Conservation (phyloP, 2,797 vertebrate species). For the Ctenosaura bakeri region DNA sequence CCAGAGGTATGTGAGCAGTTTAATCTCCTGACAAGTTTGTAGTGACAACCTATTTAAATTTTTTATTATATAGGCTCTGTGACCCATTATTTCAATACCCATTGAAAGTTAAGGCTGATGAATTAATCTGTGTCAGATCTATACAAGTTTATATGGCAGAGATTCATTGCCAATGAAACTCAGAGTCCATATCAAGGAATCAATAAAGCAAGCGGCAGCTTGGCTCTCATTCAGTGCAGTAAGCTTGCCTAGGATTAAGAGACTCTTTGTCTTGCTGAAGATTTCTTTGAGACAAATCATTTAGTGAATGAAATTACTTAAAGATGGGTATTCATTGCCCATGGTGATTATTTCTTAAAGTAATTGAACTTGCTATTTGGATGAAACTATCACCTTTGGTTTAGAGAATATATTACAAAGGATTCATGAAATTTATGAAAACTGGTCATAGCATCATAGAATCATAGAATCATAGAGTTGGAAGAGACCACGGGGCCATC, state of each 20-base stretch:
- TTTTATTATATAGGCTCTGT: slow-evolving; percentile 45
- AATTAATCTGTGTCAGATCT: slow-evolving; percentile 48
- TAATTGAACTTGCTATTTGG: slow-evolving; percentile 62
- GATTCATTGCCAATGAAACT: slow-evolving; percentile 53
- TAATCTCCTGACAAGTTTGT: slow-evolving; percentile 19
- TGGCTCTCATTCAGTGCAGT: slow-evolving; percentile 63
- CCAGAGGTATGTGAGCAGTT: background rate
- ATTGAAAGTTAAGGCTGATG: slow-evolving; percentile 42
- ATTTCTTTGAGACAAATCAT: slow-evolving; percentile 57
- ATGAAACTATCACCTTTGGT: slow-evolving; percentile 63
- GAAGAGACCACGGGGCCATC: too few relatives aligned
- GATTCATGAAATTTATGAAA: slow-evolving; percentile 38
- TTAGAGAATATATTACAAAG: background rate
- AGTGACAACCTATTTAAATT: background rate
- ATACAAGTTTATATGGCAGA: slow-evolving; percentile 44
- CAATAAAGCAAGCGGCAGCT: slow-evolving; percentile 59
- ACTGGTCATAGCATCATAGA: background rate
- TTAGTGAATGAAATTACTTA: slow-evolving; percentile 64
- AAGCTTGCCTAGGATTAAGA: slow-evolving; percentile 67
- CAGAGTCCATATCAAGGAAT: slow-evolving; percentile 61
- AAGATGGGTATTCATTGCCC: slow-evolving; percentile 65
- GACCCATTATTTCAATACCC: slow-evolving; percentile 31
- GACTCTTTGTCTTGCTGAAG: slow-evolving; percentile 67
- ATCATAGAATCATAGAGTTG: too few relatives aligned
- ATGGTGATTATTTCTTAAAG: slow-evolving; percentile 70